Conservation (phyloP, 2,888 invertebrate genomes). For the Syritta pipiens region DNA sequence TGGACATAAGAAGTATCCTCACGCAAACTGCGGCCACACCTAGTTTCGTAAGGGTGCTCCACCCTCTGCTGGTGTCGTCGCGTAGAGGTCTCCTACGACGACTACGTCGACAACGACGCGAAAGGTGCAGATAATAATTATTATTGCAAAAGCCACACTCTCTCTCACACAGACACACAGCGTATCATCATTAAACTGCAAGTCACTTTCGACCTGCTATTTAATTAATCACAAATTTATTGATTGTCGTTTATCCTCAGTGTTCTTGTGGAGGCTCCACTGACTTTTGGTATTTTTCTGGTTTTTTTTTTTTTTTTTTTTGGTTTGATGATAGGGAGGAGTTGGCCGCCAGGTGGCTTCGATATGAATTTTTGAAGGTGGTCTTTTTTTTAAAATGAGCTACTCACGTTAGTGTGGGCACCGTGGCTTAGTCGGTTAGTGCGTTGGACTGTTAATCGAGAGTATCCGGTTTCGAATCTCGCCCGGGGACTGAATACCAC, state of each 20-base stretch:
- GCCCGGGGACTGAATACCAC: no score
- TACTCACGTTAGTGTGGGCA: no score
- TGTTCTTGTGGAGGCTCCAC: not conserved
- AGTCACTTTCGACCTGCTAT: conserved; percentile 23
- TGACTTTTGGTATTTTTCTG: conserved; percentile 6
- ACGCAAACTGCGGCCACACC: conserved; percentile 35
- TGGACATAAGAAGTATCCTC: conserved; percentile 12
- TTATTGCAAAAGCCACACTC: conserved; percentile 18
- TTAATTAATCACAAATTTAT: conserved; percentile 41
- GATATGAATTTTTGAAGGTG: no score
- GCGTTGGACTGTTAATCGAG: no score
- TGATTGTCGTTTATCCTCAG: conserved; percentile 16
- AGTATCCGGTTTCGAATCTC: no score
- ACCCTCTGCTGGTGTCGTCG: not conserved
- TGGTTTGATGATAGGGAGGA: no score
- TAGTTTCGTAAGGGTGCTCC: conserved; percentile 31
- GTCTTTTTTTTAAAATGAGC: no score
- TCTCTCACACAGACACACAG: no score
- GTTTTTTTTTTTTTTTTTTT: conserved; percentile 8
- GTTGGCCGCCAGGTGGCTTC: no score
- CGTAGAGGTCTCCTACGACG: not conserved
- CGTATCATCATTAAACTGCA: conserved; percentile 2
- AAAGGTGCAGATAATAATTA: conserved; percentile 34
- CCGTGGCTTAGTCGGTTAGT: no score
- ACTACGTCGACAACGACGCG: no score